Evolutionary conservation across 2,888 invertebrate species (phyloP).

Genomic region (Spodoptera exigua): DNA sequence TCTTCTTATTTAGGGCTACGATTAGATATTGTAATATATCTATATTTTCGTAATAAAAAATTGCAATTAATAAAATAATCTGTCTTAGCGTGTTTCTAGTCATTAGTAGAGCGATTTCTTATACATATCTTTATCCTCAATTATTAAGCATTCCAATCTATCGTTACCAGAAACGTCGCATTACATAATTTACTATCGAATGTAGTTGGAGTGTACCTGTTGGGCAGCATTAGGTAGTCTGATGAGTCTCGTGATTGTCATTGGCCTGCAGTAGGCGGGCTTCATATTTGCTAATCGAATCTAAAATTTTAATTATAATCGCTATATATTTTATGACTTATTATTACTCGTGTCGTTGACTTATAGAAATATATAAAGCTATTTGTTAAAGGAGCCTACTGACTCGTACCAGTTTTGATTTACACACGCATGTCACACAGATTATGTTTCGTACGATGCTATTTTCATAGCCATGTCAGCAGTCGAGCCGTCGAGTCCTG

Average conservation of each 20-base stretch:
- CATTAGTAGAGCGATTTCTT: slow-evolving; percentile 69
- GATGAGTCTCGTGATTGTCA: slow-evolving; percentile 47
- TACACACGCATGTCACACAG: slow-evolving; percentile 21
- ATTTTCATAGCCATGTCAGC: slow-evolving; percentile 40
- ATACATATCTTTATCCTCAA: slow-evolving; percentile 81
- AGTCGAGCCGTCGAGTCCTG: slow-evolving; percentile 2
- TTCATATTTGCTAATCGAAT: slow-evolving; percentile 54
- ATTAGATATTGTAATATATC: slow-evolving; percentile 38
- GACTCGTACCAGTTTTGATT: slow-evolving; percentile 43
- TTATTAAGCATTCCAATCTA: slow-evolving; percentile 84
- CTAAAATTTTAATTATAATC: slow-evolving; percentile 52
- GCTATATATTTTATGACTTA: slow-evolving; percentile 50
- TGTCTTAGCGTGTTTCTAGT: slow-evolving; percentile 72
- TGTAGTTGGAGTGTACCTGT: slow-evolving; percentile 44
- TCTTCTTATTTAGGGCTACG: slow-evolving; percentile 47
- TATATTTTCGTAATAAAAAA: slow-evolving; percentile 53
- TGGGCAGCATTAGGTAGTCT: slow-evolving; percentile 31
- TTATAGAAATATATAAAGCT: slow-evolving; percentile 28
- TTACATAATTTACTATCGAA: slow-evolving; percentile 55
- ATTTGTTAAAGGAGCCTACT: slow-evolving; percentile 47
- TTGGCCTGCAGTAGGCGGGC: slow-evolving; percentile 46
- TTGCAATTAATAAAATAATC: slow-evolving; percentile 53
- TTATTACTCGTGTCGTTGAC: slow-evolving; percentile 42
- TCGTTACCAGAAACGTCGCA: slow-evolving; percentile 62
- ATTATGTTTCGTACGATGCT: slow-evolving; percentile 31